Base-by-base conservation (phyloP, 2,797 vertebrate genomes). In the Ispidina lecontei region DNA sequence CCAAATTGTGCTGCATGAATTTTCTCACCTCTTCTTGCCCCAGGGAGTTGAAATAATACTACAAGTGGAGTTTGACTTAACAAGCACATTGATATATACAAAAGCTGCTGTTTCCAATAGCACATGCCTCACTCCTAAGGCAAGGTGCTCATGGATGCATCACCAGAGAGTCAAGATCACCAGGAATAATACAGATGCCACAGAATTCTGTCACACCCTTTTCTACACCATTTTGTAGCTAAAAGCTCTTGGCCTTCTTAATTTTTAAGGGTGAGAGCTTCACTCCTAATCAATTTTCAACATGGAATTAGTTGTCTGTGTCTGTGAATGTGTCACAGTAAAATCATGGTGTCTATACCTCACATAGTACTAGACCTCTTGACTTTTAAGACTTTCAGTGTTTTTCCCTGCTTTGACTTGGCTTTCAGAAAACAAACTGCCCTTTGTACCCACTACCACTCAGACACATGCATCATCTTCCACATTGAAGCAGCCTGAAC, bases 21-120 rank as follows among this genome's bases (percentile, higher is more conserved):
- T 64, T 80, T 46, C 35, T 74, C 77, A 87, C 60, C 68, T 70
- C 29, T 65, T 55, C 60, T 84, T 72, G 31, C 28, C 52, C 74
- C 73, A 56, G n/a, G 84, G 77, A 84, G 54, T n/a, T 93, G 78
- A 90, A 93, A 73, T 67, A 72, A 81, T 47, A 43, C 58, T 90
- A 67, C 60, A 83, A 90, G 84, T 58, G 55, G 54, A 71, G 62
- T 51, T 74, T 1, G 2, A 60, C 58, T 92, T 92, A 79, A 63
- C 52, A 63, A 78, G 47, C 11, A 33, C 31, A 70, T 70, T 11
- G 28, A 75, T 33, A 63, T 26, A 64, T 44, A 37, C 37, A 70
- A 73, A 94, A 88, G 69, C 41, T 65, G 72, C 33, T 74, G 33
- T 23, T 74, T 77, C 37, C 69, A 94, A 35, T 35, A 73, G 49